Evolutionary conservation across 2,113 vertebrate genomes (phyloP).

Genomic region (Eurystomus gularis): DNA sequence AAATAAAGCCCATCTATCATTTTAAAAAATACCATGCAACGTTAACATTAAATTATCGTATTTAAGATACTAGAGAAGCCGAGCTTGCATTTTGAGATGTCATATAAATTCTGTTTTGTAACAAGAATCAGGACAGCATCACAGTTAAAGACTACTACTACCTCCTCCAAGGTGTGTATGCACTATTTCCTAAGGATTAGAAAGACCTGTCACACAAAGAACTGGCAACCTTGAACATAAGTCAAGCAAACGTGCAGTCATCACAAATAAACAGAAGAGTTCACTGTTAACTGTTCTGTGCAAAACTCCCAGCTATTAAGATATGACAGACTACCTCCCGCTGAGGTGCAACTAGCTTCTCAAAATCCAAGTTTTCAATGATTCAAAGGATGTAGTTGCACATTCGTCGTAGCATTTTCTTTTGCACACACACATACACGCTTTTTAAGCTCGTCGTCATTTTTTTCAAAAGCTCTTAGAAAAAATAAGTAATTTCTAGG

Average conservation of each 20-base stretch:
- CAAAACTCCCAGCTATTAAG: background rate
- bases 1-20: background rate
- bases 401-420: background rate
- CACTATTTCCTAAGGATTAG: background rate
- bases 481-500: background rate
- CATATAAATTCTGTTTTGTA: background rate
- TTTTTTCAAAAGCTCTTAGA: background rate
- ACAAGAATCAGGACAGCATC: background rate
- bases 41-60: background rate
- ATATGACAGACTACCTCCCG: too few relatives aligned
- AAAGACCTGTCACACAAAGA: background rate
- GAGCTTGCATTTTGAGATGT: background rate
- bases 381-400: background rate
- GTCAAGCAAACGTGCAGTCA: background rate
- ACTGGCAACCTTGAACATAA: background rate
- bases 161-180: background rate
- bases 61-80: background rate
- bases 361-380: background rate
- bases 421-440: background rate
- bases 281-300: background rate
- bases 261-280: background rate
- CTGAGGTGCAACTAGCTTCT: background rate
- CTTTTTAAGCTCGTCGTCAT: accelerated
- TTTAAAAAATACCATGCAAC: background rate
- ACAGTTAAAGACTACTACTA: background rate